Evolutionary conservation across 2,888 invertebrate species (phyloP).

Genomic region (Lasioglossum calceatum): DNA sequence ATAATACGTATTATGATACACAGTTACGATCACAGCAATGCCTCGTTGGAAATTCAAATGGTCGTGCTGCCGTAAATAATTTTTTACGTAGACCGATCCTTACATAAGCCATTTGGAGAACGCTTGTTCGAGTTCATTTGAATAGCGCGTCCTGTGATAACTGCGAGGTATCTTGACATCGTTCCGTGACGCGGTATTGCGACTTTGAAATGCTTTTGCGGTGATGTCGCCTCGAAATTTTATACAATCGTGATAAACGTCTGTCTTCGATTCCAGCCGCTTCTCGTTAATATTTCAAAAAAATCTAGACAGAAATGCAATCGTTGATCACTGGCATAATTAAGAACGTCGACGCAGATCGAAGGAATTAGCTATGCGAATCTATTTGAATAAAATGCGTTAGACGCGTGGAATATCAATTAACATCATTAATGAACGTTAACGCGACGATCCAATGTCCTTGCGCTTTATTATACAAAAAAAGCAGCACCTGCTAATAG

Average conservation of each 20-base stretch:
- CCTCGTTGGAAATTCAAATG: neutral
- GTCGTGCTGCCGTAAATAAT: neutral
- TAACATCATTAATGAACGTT: neutral
- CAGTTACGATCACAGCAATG: neutral
- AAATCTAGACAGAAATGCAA: neutral
- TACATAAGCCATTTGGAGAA: constrained; percentile 27
- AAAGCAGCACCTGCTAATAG: neutral
- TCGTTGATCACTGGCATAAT: neutral
- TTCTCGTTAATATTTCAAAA: neutral
- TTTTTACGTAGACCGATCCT: constrained; percentile 2
- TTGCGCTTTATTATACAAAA: neutral
- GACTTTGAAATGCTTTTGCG: constrained; percentile 10
- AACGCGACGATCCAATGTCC: neutral
- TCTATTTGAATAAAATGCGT: neutral
- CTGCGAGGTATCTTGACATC: constrained; percentile 32
- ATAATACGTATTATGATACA: too few species aligned
- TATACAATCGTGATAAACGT: neutral
- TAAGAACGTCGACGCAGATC: neutral
- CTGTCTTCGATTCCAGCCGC: neutral
- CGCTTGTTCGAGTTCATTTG: constrained; percentile 27
- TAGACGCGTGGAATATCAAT: neutral
- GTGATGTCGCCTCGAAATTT: constrained; percentile 4
- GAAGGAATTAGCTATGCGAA: neutral
- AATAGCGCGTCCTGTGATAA: constrained; percentile 29
- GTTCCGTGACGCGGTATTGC: neutral